These are phyloP conservation scores for Coleophora flavipennella DNA, from an alignment of 2,888 invertebrate species.

Conservation along the genomic window DNA sequence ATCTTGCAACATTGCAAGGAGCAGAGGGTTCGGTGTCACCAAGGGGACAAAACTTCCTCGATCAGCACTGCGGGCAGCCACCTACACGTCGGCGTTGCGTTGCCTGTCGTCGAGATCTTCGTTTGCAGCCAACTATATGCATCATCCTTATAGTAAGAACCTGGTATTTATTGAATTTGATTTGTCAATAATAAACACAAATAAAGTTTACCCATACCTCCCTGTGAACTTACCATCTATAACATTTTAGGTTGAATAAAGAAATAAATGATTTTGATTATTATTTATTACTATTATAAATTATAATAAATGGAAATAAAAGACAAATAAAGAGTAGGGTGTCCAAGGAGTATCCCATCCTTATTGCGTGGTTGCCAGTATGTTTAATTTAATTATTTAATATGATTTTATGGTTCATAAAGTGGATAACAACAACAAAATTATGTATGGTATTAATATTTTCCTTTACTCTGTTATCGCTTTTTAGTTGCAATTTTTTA, in stretches of 20 bases:
- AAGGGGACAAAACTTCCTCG: not conserved
- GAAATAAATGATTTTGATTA: constrained; percentile 7
- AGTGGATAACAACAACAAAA: too few species aligned
- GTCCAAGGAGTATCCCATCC: constrained; percentile 27
- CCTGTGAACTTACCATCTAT: constrained; percentile 2
- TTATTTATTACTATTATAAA: too few species aligned
- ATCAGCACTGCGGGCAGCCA: not conserved
- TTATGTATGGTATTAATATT: too few species aligned
- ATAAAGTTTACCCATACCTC: constrained; percentile 38
- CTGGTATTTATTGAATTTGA: constrained; percentile 64
- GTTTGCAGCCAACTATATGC: constrained; percentile 23
- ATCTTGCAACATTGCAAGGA: not conserved
- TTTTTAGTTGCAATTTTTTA: too few species aligned
- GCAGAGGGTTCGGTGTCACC: not conserved
- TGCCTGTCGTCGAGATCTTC: constrained; percentile 11
- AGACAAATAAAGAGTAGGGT: constrained; percentile 14
- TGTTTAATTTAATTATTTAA: constrained; percentile 2
- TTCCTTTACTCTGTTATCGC: too few species aligned
- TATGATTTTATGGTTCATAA: too few species aligned
- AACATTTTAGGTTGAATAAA: constrained; percentile 21
- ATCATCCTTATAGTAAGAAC: constrained; percentile 62
- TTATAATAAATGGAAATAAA: not conserved
- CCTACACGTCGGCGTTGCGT: constrained; percentile 10
- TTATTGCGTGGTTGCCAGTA: constrained; percentile 9
- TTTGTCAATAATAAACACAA: constrained; percentile 60